phyloP scores from a whole-genome alignment of 2,113 vertebrate genomes.

The Anser brachyrhynchus region DNA sequence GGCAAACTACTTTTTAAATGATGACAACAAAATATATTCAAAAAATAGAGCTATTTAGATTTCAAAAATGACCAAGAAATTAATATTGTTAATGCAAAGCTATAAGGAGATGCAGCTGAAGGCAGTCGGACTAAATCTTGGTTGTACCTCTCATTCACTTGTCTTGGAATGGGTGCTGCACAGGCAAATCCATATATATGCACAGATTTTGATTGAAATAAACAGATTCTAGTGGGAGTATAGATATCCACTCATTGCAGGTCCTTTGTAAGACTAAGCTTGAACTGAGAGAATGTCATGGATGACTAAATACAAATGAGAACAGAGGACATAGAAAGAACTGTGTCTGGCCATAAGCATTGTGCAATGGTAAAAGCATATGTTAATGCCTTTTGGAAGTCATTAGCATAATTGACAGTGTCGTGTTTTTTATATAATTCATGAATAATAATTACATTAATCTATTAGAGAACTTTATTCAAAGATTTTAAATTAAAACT shows the following conservation, averaged over 20 bases:
- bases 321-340: not conserved
- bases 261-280: not conserved
- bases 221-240: not conserved
- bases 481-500: not conserved
- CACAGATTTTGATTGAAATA: not conserved
- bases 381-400: not conserved
- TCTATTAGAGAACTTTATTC: not conserved
- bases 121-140: not conserved
- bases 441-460: not conserved
- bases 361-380: not conserved
- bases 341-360: not conserved
- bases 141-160: not conserved
- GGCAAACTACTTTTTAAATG: not conserved
- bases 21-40: not conserved
- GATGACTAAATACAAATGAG: not conserved
- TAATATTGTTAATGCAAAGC: not conserved
- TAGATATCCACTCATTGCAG: not conserved
- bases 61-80: not conserved
- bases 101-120: not conserved
- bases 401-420: not conserved
- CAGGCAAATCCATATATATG: not conserved
- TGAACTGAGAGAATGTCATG: not conserved
- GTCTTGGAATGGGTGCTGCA: not conserved
- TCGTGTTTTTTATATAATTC: not conserved
- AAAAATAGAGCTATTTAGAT: not conserved